Evolutionary conservation across 1,140 invertebrate species (phyloP), one percentile per base, ranked within the genome.

Genomic region (Mamestra configurata): DNA sequence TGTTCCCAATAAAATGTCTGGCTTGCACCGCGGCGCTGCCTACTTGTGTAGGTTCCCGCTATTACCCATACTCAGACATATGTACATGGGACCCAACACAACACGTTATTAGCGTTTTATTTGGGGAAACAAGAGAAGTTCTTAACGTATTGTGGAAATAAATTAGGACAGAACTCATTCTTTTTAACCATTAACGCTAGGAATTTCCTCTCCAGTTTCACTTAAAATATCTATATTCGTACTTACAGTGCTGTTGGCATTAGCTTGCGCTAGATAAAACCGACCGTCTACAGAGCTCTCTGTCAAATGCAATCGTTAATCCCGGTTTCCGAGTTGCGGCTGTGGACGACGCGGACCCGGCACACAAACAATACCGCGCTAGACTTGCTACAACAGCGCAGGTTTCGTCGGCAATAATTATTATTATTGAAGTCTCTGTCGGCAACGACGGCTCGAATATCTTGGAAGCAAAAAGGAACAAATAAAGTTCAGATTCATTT

Each of bases 231-330:
- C 40, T 13, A 27, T 49, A 35, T 35, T 20, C 46, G 8, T 70
- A 49, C 40, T 43, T 8, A 4, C 11, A 51, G 68, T 71, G 68
- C 46, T 71, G 18, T 53, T 68, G 64, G 64, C 64, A 68, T 68
- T 51, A 71, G 68, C n/a, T 51, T 51, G 46, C 11, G n/a, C 46
- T 11, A 76, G 46, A 78, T 53, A 81, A 73, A 78, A 81, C 57
- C 37, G 53, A 46, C 22, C 31, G 37, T 61, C 57, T 24, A 27
- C 75, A 46, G 37, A 81, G 75, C 64, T 71, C 66, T 81, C 76
- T 81, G 76, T 79, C 75, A 81, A 81, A 75, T 77, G 70, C 76
- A 81, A 78, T 81, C 70, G 57, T 78, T 81, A 81, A 75, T 78
- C 70, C 70, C 76, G 64, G 31, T 59, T 79, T 22, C 37, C n/a